These are phyloP conservation scores for Ciconia stormi DNA, from an alignment of 2,113 vertebrate species.

Conservation along the genomic window DNA sequence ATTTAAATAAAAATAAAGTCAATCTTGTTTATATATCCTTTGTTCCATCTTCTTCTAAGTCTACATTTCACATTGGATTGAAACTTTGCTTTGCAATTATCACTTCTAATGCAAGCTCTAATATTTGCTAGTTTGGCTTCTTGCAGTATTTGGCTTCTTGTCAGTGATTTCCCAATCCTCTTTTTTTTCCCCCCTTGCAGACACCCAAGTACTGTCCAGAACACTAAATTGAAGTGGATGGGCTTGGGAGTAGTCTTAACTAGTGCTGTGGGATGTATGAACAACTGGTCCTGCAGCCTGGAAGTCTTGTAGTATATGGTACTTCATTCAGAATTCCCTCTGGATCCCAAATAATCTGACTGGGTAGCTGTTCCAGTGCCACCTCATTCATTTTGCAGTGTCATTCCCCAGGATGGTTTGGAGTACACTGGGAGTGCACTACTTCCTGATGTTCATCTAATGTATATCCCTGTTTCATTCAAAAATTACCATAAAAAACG, in stretches of 20 bases:
- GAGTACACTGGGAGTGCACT: background rate
- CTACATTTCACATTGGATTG: background rate
- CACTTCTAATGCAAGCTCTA: background rate
- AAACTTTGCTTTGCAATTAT: background rate
- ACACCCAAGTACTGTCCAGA: background rate
- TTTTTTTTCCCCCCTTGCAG: background rate
- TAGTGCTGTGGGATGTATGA: background rate
- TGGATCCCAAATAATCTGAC: background rate
- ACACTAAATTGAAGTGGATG: background rate
- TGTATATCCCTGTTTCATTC: background rate
- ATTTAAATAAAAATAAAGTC: conserved; percentile 10
- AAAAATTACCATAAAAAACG: background rate
- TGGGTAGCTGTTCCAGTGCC: background rate
- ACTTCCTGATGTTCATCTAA: background rate
- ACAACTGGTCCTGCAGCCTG: background rate
- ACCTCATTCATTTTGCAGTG: background rate
- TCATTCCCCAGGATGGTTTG: background rate
- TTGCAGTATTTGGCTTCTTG: background rate
- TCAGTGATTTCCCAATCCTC: background rate
- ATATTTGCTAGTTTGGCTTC: background rate
- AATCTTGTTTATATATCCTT: background rate
- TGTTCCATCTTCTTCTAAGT: background rate
- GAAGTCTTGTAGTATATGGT: background rate
- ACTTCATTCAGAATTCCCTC: background rate
- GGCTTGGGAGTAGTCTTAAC: background rate